Conservation (phyloP, 2,888 invertebrate species). For the Meliscaeva auricollis region DNA sequence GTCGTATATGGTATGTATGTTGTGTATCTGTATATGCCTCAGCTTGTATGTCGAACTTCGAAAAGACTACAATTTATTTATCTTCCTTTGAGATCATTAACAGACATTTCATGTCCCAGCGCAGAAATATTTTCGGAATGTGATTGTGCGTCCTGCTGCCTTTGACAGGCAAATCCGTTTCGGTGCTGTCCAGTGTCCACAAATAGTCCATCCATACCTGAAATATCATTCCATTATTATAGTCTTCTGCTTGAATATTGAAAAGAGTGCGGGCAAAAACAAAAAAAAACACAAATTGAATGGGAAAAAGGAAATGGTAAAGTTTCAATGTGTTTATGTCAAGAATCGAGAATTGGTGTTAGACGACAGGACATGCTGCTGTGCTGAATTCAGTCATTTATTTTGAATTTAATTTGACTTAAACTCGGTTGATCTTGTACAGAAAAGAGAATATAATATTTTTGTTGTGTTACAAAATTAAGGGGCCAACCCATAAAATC, state of each 20-base stretch:
- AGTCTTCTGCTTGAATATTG: neutral
- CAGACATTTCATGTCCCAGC: constrained; percentile 6
- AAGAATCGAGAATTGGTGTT: constrained; percentile 5
- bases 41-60: constrained; percentile 3
- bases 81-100: constrained; percentile 39
- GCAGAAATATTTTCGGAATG: neutral
- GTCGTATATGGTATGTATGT: too few species aligned
- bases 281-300: neutral
- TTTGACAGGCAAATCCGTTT: constrained; percentile 12
- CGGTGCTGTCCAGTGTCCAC: neutral
- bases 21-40: too few species aligned
- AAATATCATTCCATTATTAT: too few species aligned
- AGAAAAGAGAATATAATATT: too few species aligned
- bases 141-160: constrained; percentile 8
- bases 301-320: neutral
- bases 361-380: neutral
- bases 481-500: too few species aligned
- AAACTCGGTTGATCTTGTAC: neutral
- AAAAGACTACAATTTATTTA: constrained; percentile 46
- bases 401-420: constrained; percentile 52
- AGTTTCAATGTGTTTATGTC: neutral
- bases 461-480: neutral
- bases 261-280: neutral
- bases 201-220: too few species aligned
- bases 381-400: constrained; percentile 19